Conservation (phyloP, 1,140 invertebrate genomes). For the Heliconius melpomene region DNA sequence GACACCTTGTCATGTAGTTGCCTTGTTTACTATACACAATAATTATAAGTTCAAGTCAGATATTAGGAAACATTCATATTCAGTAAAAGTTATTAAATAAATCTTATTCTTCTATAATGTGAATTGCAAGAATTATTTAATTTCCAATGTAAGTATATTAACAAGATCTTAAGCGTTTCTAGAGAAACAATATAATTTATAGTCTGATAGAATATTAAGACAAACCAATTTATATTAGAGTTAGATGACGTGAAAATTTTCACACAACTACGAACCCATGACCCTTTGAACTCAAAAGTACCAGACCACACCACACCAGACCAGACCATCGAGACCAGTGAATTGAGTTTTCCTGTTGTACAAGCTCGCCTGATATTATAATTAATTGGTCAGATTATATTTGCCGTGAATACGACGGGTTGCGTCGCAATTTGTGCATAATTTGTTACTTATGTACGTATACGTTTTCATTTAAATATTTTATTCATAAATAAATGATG, state of each 20-base stretch:
- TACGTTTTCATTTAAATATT: slow-evolving; percentile 11
- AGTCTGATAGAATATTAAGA: slow-evolving; percentile 3
- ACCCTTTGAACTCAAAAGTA: slow-evolving; percentile 19
- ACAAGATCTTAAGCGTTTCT: neutral
- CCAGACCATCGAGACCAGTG: slow-evolving; percentile 17
- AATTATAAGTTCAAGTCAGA: too few relatives aligned
- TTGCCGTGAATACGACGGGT: neutral
- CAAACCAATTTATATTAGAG: neutral
- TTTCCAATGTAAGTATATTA: neutral
- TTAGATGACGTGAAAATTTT: slow-evolving; percentile 3
- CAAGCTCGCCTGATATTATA: slow-evolving; percentile 30
- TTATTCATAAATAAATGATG: slow-evolving; percentile 15
- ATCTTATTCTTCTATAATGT: too few relatives aligned
- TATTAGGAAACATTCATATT: too few relatives aligned
- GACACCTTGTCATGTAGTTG: neutral
- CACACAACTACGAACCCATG: slow-evolving; percentile 15
- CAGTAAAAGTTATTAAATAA: too few relatives aligned
- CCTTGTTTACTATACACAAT: too few relatives aligned
- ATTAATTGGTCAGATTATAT: slow-evolving; percentile 31
- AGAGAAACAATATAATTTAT: neutral
- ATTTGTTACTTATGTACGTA: slow-evolving; percentile 15
- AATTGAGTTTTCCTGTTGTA: slow-evolving; percentile 32
- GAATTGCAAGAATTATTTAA: neutral
- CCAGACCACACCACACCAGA: slow-evolving; percentile 8
- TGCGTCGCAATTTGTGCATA: slow-evolving; percentile 16